Percentiles rank a stretch among this genome's conserved stretches.
These are phyloP conservation scores for Leptinotarsa lineolata DNA, from an alignment of 1,140 invertebrate species.

Conservation along the genomic window DNA sequence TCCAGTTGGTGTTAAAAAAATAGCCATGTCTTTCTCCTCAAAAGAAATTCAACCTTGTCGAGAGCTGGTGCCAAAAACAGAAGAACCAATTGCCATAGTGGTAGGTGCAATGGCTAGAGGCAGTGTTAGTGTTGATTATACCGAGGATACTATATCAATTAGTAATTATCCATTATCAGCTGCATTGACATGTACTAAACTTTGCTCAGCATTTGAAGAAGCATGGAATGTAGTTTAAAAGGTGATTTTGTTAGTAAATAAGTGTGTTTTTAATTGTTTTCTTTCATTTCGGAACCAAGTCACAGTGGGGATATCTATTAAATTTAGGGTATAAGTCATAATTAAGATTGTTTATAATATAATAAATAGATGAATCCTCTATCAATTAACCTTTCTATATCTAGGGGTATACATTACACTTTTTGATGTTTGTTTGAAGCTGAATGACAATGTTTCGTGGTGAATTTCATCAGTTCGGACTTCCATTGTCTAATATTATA, in stretches of 20 bases:
- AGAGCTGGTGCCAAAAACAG: slow-evolving; percentile 79
- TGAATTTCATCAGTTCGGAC: too few species aligned
- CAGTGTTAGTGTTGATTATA: slow-evolving; percentile 87
- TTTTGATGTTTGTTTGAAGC: too few species aligned
- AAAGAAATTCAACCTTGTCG: slow-evolving; percentile 75
- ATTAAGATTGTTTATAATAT: too few species aligned
- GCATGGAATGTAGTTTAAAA: slow-evolving; percentile 82
- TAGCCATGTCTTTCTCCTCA: slow-evolving; percentile 88
- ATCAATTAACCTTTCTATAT: too few species aligned
- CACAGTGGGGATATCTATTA: too few species aligned
- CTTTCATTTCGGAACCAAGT: too few species aligned
- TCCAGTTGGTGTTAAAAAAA: slow-evolving; percentile 90
- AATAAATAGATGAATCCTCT: too few species aligned
- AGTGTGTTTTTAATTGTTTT: neutral
- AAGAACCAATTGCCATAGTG: slow-evolving; percentile 87
- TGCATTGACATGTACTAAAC: slow-evolving; percentile 93
- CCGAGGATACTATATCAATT: slow-evolving; percentile 88
- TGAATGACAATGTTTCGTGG: too few species aligned
- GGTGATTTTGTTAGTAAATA: slow-evolving; percentile 17
- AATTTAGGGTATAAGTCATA: too few species aligned
- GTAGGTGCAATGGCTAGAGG: slow-evolving; percentile 98
- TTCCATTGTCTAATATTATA: too few species aligned
- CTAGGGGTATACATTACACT: too few species aligned
- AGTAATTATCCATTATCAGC: slow-evolving; percentile 96
- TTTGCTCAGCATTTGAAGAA: slow-evolving; percentile 98